Percentiles rank a stretch among this genome's conserved stretches.
Evolutionary conservation across 2,113 vertebrate species (phyloP).

Genomic region (Haemorhous mexicanus): DNA sequence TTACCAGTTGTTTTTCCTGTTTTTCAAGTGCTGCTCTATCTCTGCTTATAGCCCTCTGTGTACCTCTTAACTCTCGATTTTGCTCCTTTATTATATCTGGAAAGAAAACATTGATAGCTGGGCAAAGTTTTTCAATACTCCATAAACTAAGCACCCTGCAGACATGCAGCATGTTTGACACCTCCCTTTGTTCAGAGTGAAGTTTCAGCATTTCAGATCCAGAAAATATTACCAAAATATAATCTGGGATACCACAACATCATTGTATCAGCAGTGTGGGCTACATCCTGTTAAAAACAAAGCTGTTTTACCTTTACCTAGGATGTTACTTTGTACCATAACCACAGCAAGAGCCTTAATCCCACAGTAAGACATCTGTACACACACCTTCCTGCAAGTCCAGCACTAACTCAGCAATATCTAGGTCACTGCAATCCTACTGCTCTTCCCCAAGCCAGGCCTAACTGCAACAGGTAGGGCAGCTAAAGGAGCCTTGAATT

Average conservation of each 20-base stretch:
- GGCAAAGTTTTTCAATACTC: slow-evolving; percentile 3
- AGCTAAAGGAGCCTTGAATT: background rate
- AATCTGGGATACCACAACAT: background rate
- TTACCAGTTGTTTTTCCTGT: slow-evolving; percentile 97
- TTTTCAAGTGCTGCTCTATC: slow-evolving; percentile 92
- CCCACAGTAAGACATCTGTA: background rate
- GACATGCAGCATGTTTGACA: background rate
- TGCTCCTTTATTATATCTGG: slow-evolving; percentile 96
- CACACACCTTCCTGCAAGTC: background rate
- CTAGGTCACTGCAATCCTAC: background rate
- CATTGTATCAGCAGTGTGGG: background rate
- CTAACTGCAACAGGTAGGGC: background rate
- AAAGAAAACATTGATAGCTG: slow-evolving; percentile 53
- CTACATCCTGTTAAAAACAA: background rate
- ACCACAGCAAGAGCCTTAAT: background rate
- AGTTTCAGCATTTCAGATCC: background rate
- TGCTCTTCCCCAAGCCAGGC: background rate
- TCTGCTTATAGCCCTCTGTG: slow-evolving; percentile 95
- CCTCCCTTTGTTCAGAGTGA: background rate
- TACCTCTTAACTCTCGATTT: slow-evolving; percentile 90
- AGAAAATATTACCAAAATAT: background rate
- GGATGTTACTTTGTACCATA: background rate
- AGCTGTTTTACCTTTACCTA: background rate
- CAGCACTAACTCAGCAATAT: background rate
- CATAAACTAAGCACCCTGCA: background rate